phyloP scores from a whole-genome alignment of 1,140 invertebrate genomes.

The Matsumurasca onukii region DNA sequence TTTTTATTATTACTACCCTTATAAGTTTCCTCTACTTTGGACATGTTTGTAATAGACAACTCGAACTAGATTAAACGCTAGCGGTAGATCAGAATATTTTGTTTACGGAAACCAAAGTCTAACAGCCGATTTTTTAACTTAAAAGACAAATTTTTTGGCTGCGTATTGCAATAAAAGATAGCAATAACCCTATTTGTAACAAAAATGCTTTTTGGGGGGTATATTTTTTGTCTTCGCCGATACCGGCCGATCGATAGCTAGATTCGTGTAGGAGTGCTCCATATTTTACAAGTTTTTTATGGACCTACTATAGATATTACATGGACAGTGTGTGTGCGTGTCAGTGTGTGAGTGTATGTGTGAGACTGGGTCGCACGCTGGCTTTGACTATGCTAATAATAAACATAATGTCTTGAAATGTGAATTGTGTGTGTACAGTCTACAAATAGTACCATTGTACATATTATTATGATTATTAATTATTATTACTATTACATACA shows the following conservation, averaged over 20 bases:
- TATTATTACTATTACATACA: constrained; percentile 32
- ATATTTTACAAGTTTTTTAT: constrained; percentile 32
- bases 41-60: constrained; percentile 28
- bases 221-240: constrained; percentile 21
- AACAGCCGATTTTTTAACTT: constrained; percentile 28
- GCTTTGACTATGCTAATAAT: constrained; percentile 29
- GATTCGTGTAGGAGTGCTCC: constrained; percentile 8
- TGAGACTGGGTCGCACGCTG: constrained; percentile 11
- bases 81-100: constrained; percentile 25
- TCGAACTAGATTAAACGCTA: constrained; percentile 28
- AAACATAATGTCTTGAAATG: constrained; percentile 27
- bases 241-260: neutral
- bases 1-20: constrained; percentile 24
- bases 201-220: constrained; percentile 27
- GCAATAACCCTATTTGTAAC: constrained; percentile 30
- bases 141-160: constrained; percentile 28
- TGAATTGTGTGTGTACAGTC: constrained; percentile 31
- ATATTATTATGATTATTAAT: constrained; percentile 30
- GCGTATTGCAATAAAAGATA: constrained; percentile 30
- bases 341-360: constrained; percentile 24
- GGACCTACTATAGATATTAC: constrained; percentile 29
- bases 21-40: constrained; percentile 18
- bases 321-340: constrained; percentile 20
- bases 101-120: constrained; percentile 22
- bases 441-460: constrained; percentile 32